Base-by-base conservation (phyloP, 2,113 vertebrate species). In the Hylia prasina region DNA sequence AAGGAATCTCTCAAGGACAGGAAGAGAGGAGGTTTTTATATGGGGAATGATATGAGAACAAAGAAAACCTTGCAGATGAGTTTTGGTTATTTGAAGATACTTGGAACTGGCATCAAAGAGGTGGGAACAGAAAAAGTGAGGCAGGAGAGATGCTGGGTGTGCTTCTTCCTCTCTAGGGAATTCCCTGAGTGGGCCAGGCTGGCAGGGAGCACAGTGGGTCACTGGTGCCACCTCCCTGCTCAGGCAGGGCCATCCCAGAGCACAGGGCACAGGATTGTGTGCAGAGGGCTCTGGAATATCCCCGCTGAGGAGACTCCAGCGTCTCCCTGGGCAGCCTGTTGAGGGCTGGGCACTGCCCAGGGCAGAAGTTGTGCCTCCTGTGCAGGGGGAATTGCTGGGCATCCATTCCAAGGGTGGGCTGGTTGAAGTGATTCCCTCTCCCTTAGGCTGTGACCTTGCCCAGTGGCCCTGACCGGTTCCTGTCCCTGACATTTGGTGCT, bases 181-280 rank as follows among this genome's bases (percentile, higher is more conserved):
- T 61, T 17, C 30, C 30, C 10, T 31, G 78, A 3, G 0, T 37
- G 44, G 25, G 0, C 1, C 15, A 27, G 61, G 20, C 20, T 25
- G 17, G 7, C 6, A 2, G 61, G 45, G 15, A 30, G 1, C 78
- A 2, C 47, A 13, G 63, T 12, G 61, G 45, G 45, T 16, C 44
- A 0, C 44, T 27, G 75, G 75, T 66, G 51, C 4, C 86, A 28
- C 37, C 65, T 35, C 68, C 86, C 76, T 39, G 77, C 60, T 19
- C 77, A 44, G 37, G 77, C 58, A 89, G 58, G 58, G 68, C 37
- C 77, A 66, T 9, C 51, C 60, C 77, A 75, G 87, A 82, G 87
- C 78, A 25, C 87, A 60, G 19, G 70, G 61, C 78, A 68, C 69
- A 68, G 69, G 1, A 7, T 1, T 51, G 78, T 75, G 87, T 13